A percentile compares a stretch with the other conserved stretches of the same genome.
phyloP scores from a whole-genome alignment of 2,888 invertebrate genomes.

The Amorpha juglandis region DNA sequence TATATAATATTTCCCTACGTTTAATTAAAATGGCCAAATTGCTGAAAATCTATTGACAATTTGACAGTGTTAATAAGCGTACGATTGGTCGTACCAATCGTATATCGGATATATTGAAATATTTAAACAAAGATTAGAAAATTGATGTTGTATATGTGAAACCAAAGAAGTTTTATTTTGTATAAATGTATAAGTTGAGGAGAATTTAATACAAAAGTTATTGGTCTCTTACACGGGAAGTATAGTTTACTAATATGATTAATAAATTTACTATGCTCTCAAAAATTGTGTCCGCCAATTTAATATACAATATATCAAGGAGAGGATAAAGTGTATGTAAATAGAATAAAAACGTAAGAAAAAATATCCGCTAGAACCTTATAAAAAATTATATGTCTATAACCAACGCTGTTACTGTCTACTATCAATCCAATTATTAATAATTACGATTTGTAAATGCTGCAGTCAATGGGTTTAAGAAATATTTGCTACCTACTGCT shows the following conservation, averaged over 20 bases:
- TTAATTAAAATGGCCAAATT: conserved; percentile 21
- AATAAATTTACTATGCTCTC: not conserved
- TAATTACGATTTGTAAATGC: conserved; percentile 1
- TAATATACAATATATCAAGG: not conserved
- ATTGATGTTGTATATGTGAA: conserved; percentile 72
- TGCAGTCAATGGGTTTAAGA: not conserved
- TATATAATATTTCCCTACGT: conserved; percentile 14
- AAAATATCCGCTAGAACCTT: not conserved
- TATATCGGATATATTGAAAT: conserved; percentile 38
- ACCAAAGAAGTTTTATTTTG: conserved; percentile 82
- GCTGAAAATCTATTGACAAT: not conserved
- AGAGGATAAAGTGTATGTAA: conserved; percentile 54
- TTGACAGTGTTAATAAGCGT: conserved; percentile 18
- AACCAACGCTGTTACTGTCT: conserved; percentile 10
- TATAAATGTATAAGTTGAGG: not conserved
- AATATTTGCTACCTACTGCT: conserved; percentile 13
- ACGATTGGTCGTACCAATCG: no score
- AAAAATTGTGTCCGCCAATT: not conserved
- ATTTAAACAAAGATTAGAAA: conserved; percentile 51
- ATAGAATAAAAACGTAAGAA: conserved; percentile 42
- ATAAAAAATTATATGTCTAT: conserved; percentile 12
- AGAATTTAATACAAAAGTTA: not conserved
- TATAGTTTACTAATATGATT: not conserved
- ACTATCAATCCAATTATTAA: not conserved
- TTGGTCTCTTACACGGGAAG: not conserved